Evolutionary conservation across 37 sponge, comb jelly and placozoan species (phyloP), one percentile per base, ranked within the genome.

Genomic region (Geodia barretti): DNA sequence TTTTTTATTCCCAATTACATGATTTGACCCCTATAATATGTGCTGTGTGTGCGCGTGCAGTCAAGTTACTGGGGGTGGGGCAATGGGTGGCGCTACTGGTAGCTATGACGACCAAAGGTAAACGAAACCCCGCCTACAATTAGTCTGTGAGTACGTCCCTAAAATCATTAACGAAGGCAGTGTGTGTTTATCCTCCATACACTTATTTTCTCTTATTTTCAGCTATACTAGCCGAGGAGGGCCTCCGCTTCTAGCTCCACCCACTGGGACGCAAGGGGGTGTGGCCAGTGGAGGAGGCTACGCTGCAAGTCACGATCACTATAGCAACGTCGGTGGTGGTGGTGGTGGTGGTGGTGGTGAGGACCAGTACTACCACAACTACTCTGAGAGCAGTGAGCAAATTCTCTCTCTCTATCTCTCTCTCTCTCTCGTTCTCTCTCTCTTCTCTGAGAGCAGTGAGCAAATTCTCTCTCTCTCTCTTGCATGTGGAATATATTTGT

Each of bases 351-450:
- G 7, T 47, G 54, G 54, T 34, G 75, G 67, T 26, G 35, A 21
- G 33, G 83, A 83, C 39, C 83, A 66, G 14, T 83, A 75, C 54
- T 87, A 80, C 81, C 80, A 76, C 68, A 86, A 74, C 70, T 87
- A 80, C 43, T 47, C 87, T 58, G 87, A 87, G 30, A n/a, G n/a
- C n/a, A 54, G 68, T 85, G 73, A 62, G 65, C n/a, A 23, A 7
- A 47, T 11, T 64, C 11, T 64, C n/a, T n/a, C n/a, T n/a, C n/a
- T n/a, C n/a, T n/a, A n/a, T n/a, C n/a, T n/a, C n/a, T n/a, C n/a
- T n/a, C n/a, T n/a, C n/a, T n/a, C n/a, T n/a, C n/a, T n/a, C n/a
- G n/a, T n/a, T n/a, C n/a, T n/a, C n/a, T n/a, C n/a, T n/a, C n/a
- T n/a, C n/a, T n/a, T n/a, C n/a, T n/a, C n/a, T n/a, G n/a, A n/a